Evolutionary conservation across 2,797 vertebrate species (phyloP), one percentile per base, ranked within the genome.

Genomic region (Pempheris klunzingeri): DNA sequence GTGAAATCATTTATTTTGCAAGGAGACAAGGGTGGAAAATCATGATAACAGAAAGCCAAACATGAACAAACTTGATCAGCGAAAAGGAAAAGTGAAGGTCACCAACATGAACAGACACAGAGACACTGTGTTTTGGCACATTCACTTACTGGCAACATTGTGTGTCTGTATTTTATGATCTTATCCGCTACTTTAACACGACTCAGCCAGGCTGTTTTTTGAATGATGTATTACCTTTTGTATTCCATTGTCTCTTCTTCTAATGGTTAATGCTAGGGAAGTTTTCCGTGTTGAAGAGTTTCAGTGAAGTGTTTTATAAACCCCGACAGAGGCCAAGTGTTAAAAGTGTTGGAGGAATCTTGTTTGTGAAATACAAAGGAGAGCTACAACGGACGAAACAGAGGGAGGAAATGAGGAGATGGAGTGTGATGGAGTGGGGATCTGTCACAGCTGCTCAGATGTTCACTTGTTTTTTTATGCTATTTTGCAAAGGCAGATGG

Each of bases 391-490:
- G 4, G 34, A 66, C 38, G 65, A 81, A 76, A 62, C 18, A 1
- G 20, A 30, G 57, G 18, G 32, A 43, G 7, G 28, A 26, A 44
- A 58, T 9, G 41, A 73, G 32, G 55, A 57, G 66, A 71, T n/a
- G 49, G 30, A 47, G 52, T 34, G 49, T 47, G 73, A 74, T 47
- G 34, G 39, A 53, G 55, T 4, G n/a, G 60, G 57, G 77, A 58
- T 79, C 57, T 74, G 70, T 61, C 77, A 65, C 86, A 85, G 86
- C 83, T 88, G 83, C 81, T 85, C 81, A 63, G 78, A 83, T 61
- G 64, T 63, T 78, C 67, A 43, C 50, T 77, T 77, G 43, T 49
- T 82, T 80, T 80, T 80, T 52, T 30, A 57, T 26, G 46, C 62
- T 75, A 78, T 82, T 88, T 74, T 77, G 74, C 68, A 73, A 86